Conservation (phyloP, 2,113 vertebrate genomes). For the Engraulis encrasicolus region DNA sequence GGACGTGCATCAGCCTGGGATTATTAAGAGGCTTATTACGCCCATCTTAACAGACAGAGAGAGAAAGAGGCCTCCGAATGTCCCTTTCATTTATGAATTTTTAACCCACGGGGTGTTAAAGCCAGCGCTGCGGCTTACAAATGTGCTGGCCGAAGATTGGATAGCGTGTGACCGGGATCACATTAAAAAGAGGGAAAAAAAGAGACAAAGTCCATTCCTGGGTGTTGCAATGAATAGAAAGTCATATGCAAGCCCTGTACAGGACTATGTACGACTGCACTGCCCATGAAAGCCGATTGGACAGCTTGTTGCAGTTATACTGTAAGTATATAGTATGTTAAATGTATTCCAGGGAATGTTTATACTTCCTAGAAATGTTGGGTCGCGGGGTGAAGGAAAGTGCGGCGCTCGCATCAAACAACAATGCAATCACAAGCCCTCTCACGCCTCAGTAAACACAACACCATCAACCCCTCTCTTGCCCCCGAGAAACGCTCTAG, state of each 20-base stretch:
- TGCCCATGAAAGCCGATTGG: neutral
- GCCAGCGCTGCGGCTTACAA: neutral
- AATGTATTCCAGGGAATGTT: too few relatives aligned
- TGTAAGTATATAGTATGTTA: neutral
- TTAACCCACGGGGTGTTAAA: neutral
- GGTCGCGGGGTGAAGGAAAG: neutral
- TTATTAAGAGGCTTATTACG: conserved; percentile 39
- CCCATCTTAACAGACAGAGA: conserved; percentile 27
- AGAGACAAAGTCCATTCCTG: neutral
- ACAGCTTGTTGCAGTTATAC: neutral
- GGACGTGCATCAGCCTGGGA: conserved; percentile 11
- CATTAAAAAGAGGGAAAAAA: neutral
- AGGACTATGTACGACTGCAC: neutral
- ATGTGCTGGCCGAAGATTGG: neutral
- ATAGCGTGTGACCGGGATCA: neutral
- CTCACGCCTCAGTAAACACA: neutral
- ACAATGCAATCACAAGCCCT: neutral
- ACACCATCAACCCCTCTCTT: too few relatives aligned
- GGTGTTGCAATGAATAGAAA: neutral
- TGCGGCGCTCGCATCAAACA: neutral
- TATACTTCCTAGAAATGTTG: neutral
- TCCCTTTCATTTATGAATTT: conserved; percentile 18
- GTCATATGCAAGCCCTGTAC: neutral
- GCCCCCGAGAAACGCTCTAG: neutral
- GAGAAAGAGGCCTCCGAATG: conserved; percentile 18